phyloP scores from a whole-genome alignment of 2,797 vertebrate species.

The Gila robusta region DNA sequence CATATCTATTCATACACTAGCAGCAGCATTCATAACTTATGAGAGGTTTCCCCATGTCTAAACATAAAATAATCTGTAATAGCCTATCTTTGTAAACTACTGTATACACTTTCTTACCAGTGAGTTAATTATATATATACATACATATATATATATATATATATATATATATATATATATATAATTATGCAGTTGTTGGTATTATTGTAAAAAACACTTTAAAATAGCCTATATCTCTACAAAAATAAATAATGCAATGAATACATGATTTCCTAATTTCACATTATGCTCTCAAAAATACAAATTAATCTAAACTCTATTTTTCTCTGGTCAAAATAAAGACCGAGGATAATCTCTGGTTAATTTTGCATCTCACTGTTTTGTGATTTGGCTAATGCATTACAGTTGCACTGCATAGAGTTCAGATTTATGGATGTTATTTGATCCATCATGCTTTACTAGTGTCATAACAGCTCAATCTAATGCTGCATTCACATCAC shows the following conservation, averaged over 20 bases:
- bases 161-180: slow-evolving; percentile 68
- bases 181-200: slow-evolving; percentile 74
- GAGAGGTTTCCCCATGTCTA: slow-evolving; percentile 78
- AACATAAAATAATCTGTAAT: slow-evolving; percentile 78
- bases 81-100: slow-evolving; percentile 73
- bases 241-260: slow-evolving; percentile 83
- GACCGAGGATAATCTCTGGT: background rate
- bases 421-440: slow-evolving; percentile 68
- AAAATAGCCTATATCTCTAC: slow-evolving; percentile 83
- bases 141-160: slow-evolving; percentile 67
- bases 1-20: slow-evolving; percentile 81
- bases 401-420: slow-evolving; percentile 75
- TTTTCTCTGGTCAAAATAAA: slow-evolving; percentile 57
- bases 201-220: slow-evolving; percentile 75
- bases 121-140: slow-evolving; percentile 61
- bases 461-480: slow-evolving; percentile 47
- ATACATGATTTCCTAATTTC: slow-evolving; percentile 77
- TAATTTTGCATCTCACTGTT: slow-evolving; percentile 4
- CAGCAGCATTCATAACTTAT: slow-evolving; percentile 84
- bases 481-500: background rate
- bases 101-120: slow-evolving; percentile 59
- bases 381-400: slow-evolving; percentile 17
- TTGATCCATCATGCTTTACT: slow-evolving; percentile 61
- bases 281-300: slow-evolving; percentile 72
- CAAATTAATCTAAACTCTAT: slow-evolving; percentile 69